Percentiles rank a stretch among this genome's conserved stretches.
phyloP scores from a whole-genome alignment of 1,140 invertebrate genomes.

The Antheraea pernyi region DNA sequence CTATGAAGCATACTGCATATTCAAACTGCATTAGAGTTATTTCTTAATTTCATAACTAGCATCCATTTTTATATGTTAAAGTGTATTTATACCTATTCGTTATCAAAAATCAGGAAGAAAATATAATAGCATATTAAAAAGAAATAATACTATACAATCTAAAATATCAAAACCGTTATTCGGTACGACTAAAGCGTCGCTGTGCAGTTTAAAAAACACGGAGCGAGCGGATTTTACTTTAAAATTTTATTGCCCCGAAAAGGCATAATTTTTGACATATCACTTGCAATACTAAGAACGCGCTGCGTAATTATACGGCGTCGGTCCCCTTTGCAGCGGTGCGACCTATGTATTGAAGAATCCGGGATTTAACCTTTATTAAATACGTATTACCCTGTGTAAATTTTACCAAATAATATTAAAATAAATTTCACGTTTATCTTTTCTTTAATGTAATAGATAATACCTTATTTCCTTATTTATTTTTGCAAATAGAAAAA shows the following conservation, averaged over 20 bases:
- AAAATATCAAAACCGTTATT: not conserved
- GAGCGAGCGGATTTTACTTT: conserved; percentile 41
- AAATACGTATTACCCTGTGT: too few species aligned
- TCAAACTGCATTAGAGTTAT: too few species aligned
- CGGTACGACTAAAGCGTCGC: not conserved
- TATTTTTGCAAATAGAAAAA: too few species aligned
- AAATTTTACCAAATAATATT: too few species aligned
- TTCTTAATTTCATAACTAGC: too few species aligned
- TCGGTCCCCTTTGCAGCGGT: conserved; percentile 20
- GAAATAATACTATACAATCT: not conserved
- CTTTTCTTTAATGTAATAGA: too few species aligned
- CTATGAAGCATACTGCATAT: too few species aligned
- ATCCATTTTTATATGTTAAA: too few species aligned
- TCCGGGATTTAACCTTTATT: not conserved
- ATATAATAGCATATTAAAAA: not conserved
- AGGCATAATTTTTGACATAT: conserved; percentile 55
- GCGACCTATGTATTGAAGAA: not conserved
- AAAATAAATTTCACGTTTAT: too few species aligned
- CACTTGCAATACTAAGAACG: conserved; percentile 16
- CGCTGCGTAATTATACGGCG: conserved; percentile 36
- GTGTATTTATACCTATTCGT: too few species aligned
- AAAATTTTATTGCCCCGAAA: conserved; percentile 50
- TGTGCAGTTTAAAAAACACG: not conserved
- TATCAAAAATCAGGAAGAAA: too few species aligned
- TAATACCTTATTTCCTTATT: too few species aligned